Percentiles rank a stretch among this genome's conserved stretches.
Evolutionary conservation across 2,888 invertebrate genomes (phyloP).

Genomic region (Agrotis exclamationis): DNA sequence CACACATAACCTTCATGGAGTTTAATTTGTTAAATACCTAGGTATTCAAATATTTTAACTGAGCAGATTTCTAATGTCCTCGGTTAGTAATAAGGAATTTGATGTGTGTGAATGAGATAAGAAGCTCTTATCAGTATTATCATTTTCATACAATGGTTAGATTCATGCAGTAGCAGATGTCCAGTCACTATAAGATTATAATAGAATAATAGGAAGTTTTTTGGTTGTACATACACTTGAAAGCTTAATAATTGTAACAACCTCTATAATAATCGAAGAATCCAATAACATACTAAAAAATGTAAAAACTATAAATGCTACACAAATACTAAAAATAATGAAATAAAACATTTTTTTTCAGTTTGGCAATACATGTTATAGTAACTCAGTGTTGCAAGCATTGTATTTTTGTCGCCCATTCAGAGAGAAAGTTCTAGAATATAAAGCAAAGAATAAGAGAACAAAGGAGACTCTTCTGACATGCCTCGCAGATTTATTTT

Average conservation of each 20-base stretch:
- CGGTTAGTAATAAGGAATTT: constrained; percentile 26
- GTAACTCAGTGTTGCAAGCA: constrained; percentile 99
- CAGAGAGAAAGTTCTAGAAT: constrained; percentile 99
- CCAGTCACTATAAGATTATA: constrained; percentile 24
- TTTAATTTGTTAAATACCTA: constrained; percentile 19
- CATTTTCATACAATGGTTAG: constrained; percentile 36
- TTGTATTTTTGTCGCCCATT: constrained; percentile 99
- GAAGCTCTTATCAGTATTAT: constrained; percentile 43
- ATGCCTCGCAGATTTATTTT: constrained; percentile 99
- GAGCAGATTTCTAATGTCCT: constrained; percentile 20
- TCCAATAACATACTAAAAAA: no score
- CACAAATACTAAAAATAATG: background rate
- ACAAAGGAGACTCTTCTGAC: constrained; percentile 99
- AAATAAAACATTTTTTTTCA: constrained; percentile 83
- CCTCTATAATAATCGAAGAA: background rate
- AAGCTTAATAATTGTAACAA: constrained; percentile 1
- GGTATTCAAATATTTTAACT: constrained; percentile 14
- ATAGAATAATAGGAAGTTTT: background rate
- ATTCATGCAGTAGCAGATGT: constrained; percentile 27
- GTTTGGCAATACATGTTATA: constrained; percentile 99
- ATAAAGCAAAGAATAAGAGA: constrained; percentile 98
- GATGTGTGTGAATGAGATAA: constrained; percentile 44
- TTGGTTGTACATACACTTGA: background rate
- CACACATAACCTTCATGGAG: constrained; percentile 35
- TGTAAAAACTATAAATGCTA: background rate